Evolutionary conservation across 2,888 invertebrate species (phyloP).

Genomic region (Xestoiulus laeticollis): DNA sequence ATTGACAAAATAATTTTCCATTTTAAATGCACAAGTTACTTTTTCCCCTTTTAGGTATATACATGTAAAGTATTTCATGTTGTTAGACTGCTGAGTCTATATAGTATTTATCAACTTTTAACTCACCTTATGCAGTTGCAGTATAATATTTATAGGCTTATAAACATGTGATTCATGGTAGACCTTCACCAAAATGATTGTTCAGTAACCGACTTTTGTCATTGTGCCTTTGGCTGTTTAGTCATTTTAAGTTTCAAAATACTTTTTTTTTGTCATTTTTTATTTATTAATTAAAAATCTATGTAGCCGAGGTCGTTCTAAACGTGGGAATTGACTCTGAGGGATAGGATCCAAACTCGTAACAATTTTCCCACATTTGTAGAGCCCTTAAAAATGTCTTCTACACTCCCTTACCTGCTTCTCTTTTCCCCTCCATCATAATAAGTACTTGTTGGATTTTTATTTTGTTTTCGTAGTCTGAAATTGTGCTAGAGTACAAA

Average conservation of each 20-base stretch:
- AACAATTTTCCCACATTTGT: conserved; percentile 14
- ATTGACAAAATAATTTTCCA: too few species aligned
- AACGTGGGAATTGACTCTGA: background rate
- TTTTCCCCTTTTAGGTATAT: too few species aligned
- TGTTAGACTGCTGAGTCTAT: background rate
- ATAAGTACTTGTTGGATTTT: conserved; percentile 37
- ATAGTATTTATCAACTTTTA: background rate
- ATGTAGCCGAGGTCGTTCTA: background rate
- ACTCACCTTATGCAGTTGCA: background rate
- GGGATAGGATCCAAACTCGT: background rate
- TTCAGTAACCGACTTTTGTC: background rate
- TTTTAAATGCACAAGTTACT: too few species aligned
- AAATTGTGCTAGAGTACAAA: background rate
- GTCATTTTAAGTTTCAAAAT: background rate
- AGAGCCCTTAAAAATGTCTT: background rate
- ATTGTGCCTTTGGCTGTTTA: background rate
- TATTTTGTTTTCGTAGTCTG: conserved; percentile 18
- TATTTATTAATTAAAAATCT: background rate
- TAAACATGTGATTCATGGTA: background rate
- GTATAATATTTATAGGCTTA: background rate
- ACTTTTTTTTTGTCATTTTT: background rate
- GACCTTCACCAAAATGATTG: conserved; percentile 7
- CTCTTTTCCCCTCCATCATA: background rate
- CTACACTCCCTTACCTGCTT: background rate
- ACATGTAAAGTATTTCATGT: too few species aligned